Conservation (phyloP, 2,797 vertebrate species). For the Acrossocheilus wenchowensis region DNA sequence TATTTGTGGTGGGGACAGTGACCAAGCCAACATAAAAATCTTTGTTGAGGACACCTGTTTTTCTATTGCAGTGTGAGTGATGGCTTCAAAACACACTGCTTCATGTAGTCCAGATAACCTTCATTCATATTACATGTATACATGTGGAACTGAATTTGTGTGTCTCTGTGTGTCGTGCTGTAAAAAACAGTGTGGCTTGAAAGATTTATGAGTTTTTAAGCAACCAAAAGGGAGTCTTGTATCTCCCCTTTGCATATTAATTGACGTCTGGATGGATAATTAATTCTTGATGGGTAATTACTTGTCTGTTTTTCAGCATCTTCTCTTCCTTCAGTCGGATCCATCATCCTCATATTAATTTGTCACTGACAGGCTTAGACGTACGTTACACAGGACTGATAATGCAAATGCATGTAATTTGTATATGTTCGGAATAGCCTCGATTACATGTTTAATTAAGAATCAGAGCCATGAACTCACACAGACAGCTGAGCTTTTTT, state of each 20-base stretch:
- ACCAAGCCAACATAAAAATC: neutral
- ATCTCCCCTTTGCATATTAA: slow-evolving; percentile 74
- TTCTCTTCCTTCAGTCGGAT: slow-evolving; percentile 69
- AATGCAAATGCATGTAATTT: slow-evolving; percentile 37
- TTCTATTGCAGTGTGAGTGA: neutral
- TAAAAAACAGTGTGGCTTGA: slow-evolving; percentile 50
- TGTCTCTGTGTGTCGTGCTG: slow-evolving; percentile 26
- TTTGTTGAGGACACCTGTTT: neutral
- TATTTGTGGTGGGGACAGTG: neutral
- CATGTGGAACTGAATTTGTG: neutral
- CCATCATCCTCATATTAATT: slow-evolving; percentile 70
- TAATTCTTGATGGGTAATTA: slow-evolving; percentile 79
- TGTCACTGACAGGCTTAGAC: slow-evolving; percentile 64
- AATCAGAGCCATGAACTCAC: neutral
- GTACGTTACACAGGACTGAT: slow-evolving; percentile 20
- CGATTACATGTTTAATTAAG: slow-evolving; percentile 7
- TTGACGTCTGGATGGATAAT: slow-evolving; percentile 76
- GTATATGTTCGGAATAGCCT: neutral
- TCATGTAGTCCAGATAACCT: neutral
- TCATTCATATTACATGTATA: neutral
- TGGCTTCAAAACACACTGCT: neutral
- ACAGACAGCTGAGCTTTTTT: neutral
- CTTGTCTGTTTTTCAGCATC: slow-evolving; percentile 66
- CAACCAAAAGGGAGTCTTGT: slow-evolving; percentile 43
- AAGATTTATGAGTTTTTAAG: slow-evolving; percentile 58